phyloP scores from a whole-genome alignment of 2,888 invertebrate genomes.

The Sarcophaga carnaria region DNA sequence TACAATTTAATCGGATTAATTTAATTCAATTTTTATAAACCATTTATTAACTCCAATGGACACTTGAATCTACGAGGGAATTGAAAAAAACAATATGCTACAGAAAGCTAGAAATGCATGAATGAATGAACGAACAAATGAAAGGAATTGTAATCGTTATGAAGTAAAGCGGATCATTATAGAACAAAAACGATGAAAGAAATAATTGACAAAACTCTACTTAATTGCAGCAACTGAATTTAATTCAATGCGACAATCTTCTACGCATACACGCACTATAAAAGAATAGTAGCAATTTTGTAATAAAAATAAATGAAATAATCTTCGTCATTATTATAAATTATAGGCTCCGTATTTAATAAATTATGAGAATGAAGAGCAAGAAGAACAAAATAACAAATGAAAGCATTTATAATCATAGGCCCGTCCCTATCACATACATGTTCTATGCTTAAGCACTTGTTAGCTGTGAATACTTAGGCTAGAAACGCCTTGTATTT shows the following conservation, averaged over 20 bases:
- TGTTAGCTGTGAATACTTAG: constrained; percentile 41
- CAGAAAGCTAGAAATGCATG: not conserved
- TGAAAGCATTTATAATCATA: not conserved
- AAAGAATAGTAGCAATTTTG: constrained; percentile 32
- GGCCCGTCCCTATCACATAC: not conserved
- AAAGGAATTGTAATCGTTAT: constrained; percentile 42
- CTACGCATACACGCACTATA: not conserved
- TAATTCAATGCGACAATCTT: constrained; percentile 47
- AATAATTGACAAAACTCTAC: constrained; percentile 24
- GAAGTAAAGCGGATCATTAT: constrained; percentile 38
- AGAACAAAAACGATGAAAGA: constrained; percentile 12
- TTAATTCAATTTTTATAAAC: constrained; percentile 43
- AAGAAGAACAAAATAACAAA: not conserved
- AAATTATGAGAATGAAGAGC: constrained; percentile 13
- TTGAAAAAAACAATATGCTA: not conserved
- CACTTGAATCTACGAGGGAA: constrained; percentile 18
- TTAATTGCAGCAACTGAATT: constrained; percentile 33
- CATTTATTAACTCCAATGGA: constrained; percentile 24
- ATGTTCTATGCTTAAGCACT: constrained; percentile 38
- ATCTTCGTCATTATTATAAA: constrained; percentile 60
- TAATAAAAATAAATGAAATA: constrained; percentile 38
- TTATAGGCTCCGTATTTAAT: constrained; percentile 56
- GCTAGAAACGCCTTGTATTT: constrained; percentile 28
- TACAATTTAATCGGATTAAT: constrained; percentile 59
- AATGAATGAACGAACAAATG: constrained; percentile 14